Evolutionary conservation across 2,888 invertebrate species (phyloP), one percentile per base, ranked within the genome.

Genomic region (Lottia scabra): DNA sequence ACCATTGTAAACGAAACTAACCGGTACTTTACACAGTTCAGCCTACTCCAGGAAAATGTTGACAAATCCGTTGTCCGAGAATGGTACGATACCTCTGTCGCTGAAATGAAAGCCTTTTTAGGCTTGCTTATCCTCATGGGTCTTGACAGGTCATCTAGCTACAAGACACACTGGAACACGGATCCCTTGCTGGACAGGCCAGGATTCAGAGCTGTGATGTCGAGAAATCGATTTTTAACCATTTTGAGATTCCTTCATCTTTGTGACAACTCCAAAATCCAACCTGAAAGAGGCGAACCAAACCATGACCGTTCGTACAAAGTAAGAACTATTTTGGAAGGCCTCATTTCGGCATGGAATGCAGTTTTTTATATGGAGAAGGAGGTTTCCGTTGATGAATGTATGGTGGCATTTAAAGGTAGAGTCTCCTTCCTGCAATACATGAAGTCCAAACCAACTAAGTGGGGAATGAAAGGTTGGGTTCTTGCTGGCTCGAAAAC

Each of bases 401-500:
- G 45, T 26, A 78, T 75, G 71, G 67, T 75, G 16, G 74, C 70
- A 5, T 76, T 72, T 38, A 77, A 77, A 65, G 75, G 75, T 1
- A 6, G 38, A 6, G 5, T 38, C 5, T 5, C 63, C 13, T 65
- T 77, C 26, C 67, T 66, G 27, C 73, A 74, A 63, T 77, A 75
- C 43, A 38, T 69, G 30, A 67, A 70, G 19, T 48, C 13, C 8
- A 70, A 71, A 65, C 75, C 71, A n/a, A 74, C 68, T 15, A 71
- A 72, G n/a, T 73, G 73, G 72, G 75, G 75, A 8, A 68, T 77
- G 15, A 77, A 78, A 46, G 38, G 72, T 10, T 75, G 76, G 76
- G 63, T 65, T 27, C 62, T 56, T 5, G 65, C 71, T 8, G 74
- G 74, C 13, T 26, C 72, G 0, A 23, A 19, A 8, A 71, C 72